These are phyloP conservation scores for Anguilla rostrata DNA, from an alignment of 2,113 vertebrate genomes.

Conservation along the genomic window DNA sequence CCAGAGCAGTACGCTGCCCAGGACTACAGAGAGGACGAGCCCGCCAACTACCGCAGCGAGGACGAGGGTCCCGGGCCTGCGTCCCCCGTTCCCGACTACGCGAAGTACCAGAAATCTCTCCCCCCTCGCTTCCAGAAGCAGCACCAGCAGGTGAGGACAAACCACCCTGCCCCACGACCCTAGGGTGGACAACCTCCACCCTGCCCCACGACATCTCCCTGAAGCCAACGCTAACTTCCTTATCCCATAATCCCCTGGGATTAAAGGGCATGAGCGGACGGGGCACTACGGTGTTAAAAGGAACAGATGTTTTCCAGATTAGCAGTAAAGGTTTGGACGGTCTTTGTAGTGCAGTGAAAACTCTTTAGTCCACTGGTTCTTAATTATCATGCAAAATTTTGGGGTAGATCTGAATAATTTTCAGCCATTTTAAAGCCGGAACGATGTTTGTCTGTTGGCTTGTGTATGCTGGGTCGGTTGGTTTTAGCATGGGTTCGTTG, in stretches of 20 bases:
- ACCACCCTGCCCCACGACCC: neutral
- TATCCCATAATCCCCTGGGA: constrained; percentile 28
- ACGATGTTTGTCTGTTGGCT: no score
- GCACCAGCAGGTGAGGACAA: constrained; percentile 68
- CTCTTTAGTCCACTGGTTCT: neutral
- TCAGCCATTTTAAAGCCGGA: no score
- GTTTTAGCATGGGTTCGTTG: neutral
- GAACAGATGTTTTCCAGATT: neutral
- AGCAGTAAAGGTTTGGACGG: neutral
- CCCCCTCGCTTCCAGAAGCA: constrained; percentile 92
- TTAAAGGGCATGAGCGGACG: neutral
- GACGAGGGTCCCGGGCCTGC: constrained; percentile 78
- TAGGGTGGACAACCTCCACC: constrained; percentile 13
- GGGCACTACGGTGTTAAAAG: constrained; percentile 21
- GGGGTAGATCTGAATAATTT: neutral
- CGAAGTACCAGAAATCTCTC: constrained; percentile 82
- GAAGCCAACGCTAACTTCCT: neutral
- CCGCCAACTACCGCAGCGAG: constrained; percentile 69
- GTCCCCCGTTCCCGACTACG: constrained; percentile 82
- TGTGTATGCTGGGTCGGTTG: neutral
- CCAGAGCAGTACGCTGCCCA: constrained; percentile 62
- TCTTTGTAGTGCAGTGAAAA: neutral
- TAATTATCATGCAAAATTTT: neutral
- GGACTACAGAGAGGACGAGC: constrained; percentile 74
- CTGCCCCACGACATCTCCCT: neutral